phyloP scores from a whole-genome alignment of 2,888 invertebrate species.

The Pachymerium ferrugineum region DNA sequence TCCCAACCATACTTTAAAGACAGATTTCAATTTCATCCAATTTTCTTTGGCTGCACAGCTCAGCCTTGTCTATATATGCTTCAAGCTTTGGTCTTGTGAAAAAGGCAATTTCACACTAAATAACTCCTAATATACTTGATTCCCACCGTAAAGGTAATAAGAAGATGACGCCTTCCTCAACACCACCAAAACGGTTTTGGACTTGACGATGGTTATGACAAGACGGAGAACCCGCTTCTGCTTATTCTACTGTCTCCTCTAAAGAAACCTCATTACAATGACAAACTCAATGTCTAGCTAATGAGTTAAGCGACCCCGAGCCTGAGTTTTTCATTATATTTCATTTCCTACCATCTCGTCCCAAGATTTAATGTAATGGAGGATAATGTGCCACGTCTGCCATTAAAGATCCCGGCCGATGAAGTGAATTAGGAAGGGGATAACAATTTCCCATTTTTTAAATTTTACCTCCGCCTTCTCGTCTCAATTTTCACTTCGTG shows the following conservation, averaged over 20 bases:
- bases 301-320: slow-evolving; percentile 18
- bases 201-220: slow-evolving; percentile 1
- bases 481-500: not conserved
- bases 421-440: slow-evolving; percentile 17
- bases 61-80: slow-evolving; percentile 21
- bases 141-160: slow-evolving; percentile 21
- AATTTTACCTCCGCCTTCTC: too few relatives aligned
- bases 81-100: not conserved
- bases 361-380: slow-evolving; percentile 6
- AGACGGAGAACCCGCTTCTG: not conserved
- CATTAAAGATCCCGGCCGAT: slow-evolving; percentile 18
- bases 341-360: slow-evolving; percentile 6
- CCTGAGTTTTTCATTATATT: slow-evolving; percentile 7
- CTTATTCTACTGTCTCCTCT: slow-evolving; percentile 3
- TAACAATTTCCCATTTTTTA: not conserved
- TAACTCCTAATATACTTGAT: slow-evolving; percentile 21
- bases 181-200: slow-evolving; percentile 10
- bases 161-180: slow-evolving; percentile 11
- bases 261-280: not conserved
- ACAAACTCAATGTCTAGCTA: slow-evolving; percentile 13
- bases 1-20: slow-evolving; percentile 11
- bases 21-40: slow-evolving; percentile 18
- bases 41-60: slow-evolving; percentile 18
- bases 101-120: slow-evolving; percentile 21
- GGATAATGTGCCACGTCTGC: slow-evolving; percentile 21